Percentiles rank a stretch among this genome's conserved stretches.
Conservation (phyloP, 2,113 vertebrate species). For the Cervus canadensis region DNA sequence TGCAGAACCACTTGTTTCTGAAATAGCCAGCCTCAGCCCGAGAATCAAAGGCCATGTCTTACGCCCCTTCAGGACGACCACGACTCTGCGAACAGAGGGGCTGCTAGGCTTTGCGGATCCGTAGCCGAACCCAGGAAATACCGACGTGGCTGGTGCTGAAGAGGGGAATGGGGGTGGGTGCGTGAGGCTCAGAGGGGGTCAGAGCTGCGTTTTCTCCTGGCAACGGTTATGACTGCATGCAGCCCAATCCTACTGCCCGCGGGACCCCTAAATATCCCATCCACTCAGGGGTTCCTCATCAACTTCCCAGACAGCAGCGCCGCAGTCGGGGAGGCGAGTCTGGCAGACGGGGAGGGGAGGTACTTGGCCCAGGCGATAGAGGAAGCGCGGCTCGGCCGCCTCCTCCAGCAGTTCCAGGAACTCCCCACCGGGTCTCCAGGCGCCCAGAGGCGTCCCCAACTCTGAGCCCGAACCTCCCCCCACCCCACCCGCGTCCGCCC, state of each 20-base stretch:
- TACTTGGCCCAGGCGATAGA: not conserved
- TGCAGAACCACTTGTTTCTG: constrained; percentile 41
- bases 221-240: not conserved
- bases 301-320: constrained; percentile 22
- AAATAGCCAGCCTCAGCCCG: not conserved
- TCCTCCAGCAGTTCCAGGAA: not conserved
- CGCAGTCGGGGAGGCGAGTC: not conserved
- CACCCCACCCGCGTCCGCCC: not conserved
- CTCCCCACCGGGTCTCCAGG: not conserved
- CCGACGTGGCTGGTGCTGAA: not conserved
- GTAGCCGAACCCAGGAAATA: not conserved
- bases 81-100: not conserved
- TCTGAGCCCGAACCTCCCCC: not conserved
- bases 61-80: not conserved
- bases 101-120: not conserved
- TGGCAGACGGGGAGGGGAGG: not conserved
- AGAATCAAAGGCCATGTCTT: not conserved
- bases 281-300: not conserved
- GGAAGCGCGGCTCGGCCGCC: not conserved
- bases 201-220: not conserved
- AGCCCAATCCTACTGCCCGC: not conserved
- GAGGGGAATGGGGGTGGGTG: not conserved
- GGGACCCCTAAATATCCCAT: not conserved
- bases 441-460: not conserved
- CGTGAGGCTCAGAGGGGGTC: not conserved